phyloP scores from a whole-genome alignment of 2,888 invertebrate species.

The Lycophotia porphyrea region DNA sequence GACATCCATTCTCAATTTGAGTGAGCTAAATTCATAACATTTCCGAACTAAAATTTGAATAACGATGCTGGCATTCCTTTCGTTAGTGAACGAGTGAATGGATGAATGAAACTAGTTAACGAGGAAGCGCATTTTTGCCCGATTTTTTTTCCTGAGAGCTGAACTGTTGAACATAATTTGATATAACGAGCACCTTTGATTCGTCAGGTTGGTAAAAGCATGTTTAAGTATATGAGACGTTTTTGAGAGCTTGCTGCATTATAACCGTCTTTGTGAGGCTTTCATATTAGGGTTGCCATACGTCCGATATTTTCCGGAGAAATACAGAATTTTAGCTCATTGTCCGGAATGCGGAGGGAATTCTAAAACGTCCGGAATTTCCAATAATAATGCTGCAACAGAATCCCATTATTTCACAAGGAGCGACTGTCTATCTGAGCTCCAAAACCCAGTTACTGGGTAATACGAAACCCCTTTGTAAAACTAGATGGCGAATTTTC shows the following conservation, averaged over 20 bases:
- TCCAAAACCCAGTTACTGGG: no score
- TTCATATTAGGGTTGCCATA: background rate
- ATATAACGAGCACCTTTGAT: slow-evolving; percentile 71
- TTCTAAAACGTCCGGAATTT: no score
- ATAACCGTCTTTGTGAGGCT: slow-evolving; percentile 12
- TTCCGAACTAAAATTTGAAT: slow-evolving; percentile 60
- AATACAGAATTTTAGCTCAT: background rate
- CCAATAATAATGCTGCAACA: no score
- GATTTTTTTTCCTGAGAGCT: slow-evolving; percentile 52
- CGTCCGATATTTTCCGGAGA: background rate
- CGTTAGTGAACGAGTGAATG: slow-evolving; percentile 70
- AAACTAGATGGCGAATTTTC: background rate
- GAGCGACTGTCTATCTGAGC: no score
- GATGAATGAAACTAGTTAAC: slow-evolving; percentile 77
- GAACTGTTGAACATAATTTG: slow-evolving; percentile 63
- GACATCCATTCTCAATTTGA: slow-evolving; percentile 36
- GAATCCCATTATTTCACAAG: no score
- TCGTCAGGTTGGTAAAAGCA: slow-evolving; percentile 37
- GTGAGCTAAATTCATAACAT: slow-evolving; percentile 60
- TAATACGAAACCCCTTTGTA: background rate
- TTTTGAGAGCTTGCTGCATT: slow-evolving; percentile 26
- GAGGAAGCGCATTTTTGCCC: slow-evolving; percentile 63
- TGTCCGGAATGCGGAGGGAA: no score
- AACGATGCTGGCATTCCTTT: slow-evolving; percentile 59
- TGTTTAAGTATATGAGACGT: slow-evolving; percentile 24